A percentile compares a stretch with the other conserved stretches of the same genome.
These are phyloP conservation scores for Hymenochirus boettgeri DNA, from an alignment of 2,113 vertebrate genomes.

Conservation along the genomic window DNA sequence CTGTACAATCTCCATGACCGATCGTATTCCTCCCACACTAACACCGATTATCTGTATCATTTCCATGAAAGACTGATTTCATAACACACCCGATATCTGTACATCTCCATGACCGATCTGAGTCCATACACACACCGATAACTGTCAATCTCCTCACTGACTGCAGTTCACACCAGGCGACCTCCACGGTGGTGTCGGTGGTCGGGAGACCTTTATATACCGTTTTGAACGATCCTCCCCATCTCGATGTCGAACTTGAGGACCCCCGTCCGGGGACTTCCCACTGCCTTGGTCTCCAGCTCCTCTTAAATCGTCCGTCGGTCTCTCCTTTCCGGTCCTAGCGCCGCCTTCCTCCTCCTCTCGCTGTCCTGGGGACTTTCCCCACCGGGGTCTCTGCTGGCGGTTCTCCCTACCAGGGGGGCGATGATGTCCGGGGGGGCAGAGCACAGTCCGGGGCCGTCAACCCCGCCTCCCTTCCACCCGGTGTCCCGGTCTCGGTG, in stretches of 20 bases:
- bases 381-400: conserved; percentile 20
- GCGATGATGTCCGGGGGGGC: conserved; percentile 44
- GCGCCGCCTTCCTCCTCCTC: conserved; percentile 53
- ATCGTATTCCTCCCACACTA: neutral
- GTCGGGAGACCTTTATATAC: conserved; percentile 98
- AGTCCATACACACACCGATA: neutral
- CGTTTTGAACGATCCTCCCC: conserved; percentile 96
- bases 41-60: no score
- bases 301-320: conserved; percentile 88
- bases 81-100: no score
- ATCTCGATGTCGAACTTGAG: conserved; percentile 98
- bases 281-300: conserved; percentile 93
- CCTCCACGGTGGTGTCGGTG: conserved; percentile 95
- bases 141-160: conserved; percentile 51
- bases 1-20: neutral
- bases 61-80: no score
- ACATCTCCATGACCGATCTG: neutral
- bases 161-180: conserved; percentile 98
- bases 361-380: conserved; percentile 54
- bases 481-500: conserved; percentile 40
- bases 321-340: conserved; percentile 69
- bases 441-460: conserved; percentile 30
- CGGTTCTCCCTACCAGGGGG: conserved; percentile 42
- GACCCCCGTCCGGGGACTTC: conserved; percentile 90
- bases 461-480: neutral